These are phyloP conservation scores for Lycophotia porphyrea DNA, from an alignment of 2,888 invertebrate species.

Conservation along the genomic window DNA sequence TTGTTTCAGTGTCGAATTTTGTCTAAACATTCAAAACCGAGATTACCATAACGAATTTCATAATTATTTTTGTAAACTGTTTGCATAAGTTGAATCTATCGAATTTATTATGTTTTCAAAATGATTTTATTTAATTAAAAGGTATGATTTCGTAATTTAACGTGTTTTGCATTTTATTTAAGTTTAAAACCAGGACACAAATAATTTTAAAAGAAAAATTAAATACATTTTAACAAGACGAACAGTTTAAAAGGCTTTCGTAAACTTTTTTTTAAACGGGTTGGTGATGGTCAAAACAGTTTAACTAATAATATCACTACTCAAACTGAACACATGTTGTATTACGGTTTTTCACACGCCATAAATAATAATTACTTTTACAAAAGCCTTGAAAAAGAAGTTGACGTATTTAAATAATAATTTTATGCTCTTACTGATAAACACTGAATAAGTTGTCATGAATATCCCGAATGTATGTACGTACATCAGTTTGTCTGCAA, in stretches of 20 bases:
- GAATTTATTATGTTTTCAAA: slow-evolving; percentile 66
- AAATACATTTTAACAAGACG: not conserved
- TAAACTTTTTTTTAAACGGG: slow-evolving; percentile 10
- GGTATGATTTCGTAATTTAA: slow-evolving; percentile 63
- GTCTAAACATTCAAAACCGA: slow-evolving; percentile 63
- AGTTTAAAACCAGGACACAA: slow-evolving; percentile 12
- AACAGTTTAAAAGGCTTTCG: slow-evolving; percentile 18
- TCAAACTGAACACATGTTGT: not conserved
- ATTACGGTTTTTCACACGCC: not conserved
- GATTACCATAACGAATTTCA: slow-evolving; percentile 74
- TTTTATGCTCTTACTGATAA: slow-evolving; percentile 9
- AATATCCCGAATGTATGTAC: not conserved
- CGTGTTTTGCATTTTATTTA: slow-evolving; percentile 67
- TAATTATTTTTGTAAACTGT: slow-evolving; percentile 56
- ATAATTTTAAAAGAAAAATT: slow-evolving; percentile 1
- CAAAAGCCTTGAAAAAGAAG: slow-evolving; percentile 11
- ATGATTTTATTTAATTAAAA: slow-evolving; percentile 67
- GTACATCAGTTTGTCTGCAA: not conserved
- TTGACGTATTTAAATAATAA: not conserved
- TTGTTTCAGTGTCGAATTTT: slow-evolving; percentile 51
- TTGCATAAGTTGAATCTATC: slow-evolving; percentile 62
- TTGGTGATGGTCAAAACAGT: not conserved
- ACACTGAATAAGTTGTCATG: not conserved
- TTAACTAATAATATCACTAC: not conserved
- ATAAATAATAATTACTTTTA: not conserved